Base-by-base conservation (phyloP, 2,888 invertebrate genomes). In the Volucella inanis region DNA sequence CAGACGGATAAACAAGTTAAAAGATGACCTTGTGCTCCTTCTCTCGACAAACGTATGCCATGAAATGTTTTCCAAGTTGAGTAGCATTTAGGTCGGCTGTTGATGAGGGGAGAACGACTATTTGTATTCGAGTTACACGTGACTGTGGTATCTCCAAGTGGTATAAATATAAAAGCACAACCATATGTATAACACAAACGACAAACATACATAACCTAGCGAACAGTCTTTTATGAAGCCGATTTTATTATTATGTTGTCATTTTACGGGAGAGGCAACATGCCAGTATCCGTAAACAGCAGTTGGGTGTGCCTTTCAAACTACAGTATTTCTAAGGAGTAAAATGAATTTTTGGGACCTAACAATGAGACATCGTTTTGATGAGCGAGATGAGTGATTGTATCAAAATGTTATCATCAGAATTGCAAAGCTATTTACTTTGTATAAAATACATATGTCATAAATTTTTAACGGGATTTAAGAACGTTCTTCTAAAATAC, bases 211-310 rank as follows among this genome's bases (percentile, higher is more conserved):
- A 76, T 71, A 76, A 76, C 54, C 65, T 59, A 76, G 71, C 57
- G 64, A 81, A 59, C 59, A 76, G 39, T 52, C 76, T 81, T 75
- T 81, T 75, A 76, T 75, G 70, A 65, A 38, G 52, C 54, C 70
- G 65, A 65, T 71, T 76, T 76, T 81, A 81, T 81, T 81, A 76
- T 59, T 41, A 50, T 76, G 57, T 59, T 76, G 81, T 64, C 59
- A 59, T 57, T 81, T 70, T 52, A 65, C 52, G 76, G 52, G 64
- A 54, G 6, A 31, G 45, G 70, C 41, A 45, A 64, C 70, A 41
- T 15, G 43, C 38, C 71, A 6, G 31, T 31, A 4, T 31, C 31
- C 31, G 6, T 31, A 31, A 31, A 6, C 31, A 6, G 31, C 6
- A 31, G 31, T 6, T 31, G 31, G 31, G 6, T 31, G 6, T 31